phyloP scores from a whole-genome alignment of 2,113 vertebrate genomes.

The Trogon surrucura region DNA sequence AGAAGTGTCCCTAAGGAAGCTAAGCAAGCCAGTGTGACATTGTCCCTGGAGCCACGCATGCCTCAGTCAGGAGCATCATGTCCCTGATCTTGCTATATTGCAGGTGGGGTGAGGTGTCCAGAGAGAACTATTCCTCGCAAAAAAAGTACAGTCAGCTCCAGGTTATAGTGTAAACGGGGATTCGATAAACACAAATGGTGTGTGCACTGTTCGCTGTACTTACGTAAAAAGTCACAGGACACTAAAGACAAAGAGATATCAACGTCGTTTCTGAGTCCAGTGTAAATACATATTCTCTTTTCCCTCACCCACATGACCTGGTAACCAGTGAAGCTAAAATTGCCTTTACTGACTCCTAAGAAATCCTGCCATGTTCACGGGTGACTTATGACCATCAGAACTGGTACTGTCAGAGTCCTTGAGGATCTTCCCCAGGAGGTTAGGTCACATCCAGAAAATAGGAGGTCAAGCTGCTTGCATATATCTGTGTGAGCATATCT shows the following conservation, averaged over 20 bases:
- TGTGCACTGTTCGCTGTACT: background rate
- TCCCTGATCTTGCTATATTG: background rate
- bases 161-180: background rate
- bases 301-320: background rate
- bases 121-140: background rate
- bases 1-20: background rate
- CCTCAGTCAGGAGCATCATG: background rate
- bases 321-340: background rate
- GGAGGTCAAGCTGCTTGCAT: fast-evolving
- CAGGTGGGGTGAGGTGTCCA: background rate
- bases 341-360: background rate
- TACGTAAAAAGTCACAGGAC: background rate
- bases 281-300: background rate
- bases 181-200: background rate
- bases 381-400: background rate
- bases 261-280: background rate
- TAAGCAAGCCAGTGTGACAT: background rate
- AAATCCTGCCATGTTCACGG: background rate
- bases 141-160: background rate
- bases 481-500: background rate
- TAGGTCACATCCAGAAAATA: background rate
- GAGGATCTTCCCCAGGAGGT: background rate
- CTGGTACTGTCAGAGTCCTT: fast-evolving
- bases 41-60: background rate
- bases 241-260: background rate